phyloP scores from a whole-genome alignment of 1,140 invertebrate genomes.

The Drosophila chauvacae region DNA sequence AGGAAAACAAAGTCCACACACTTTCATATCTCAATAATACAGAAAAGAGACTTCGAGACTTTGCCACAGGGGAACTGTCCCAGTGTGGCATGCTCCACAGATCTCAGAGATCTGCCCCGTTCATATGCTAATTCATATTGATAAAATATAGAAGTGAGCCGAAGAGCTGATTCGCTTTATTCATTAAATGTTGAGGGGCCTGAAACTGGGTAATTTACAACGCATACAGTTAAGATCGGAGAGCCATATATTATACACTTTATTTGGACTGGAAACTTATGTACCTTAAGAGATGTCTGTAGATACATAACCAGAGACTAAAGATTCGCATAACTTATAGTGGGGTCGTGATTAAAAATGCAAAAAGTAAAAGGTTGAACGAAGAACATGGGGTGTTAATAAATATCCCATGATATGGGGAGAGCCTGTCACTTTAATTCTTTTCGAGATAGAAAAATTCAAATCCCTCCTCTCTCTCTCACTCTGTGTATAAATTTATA shows the following conservation, averaged over 20 bases:
- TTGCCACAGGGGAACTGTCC: slow-evolving; percentile 50
- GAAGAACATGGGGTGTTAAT: slow-evolving; percentile 39
- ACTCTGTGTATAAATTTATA: slow-evolving; percentile 33
- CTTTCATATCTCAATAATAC: slow-evolving; percentile 20
- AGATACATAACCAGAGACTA: slow-evolving; percentile 21
- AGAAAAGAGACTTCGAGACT: neutral
- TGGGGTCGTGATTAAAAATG: slow-evolving; percentile 62
- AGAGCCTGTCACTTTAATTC: slow-evolving; percentile 46
- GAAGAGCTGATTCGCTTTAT: slow-evolving; percentile 39
- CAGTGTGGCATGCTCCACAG: slow-evolving; percentile 61
- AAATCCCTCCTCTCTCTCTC: neutral
- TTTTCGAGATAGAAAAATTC: slow-evolving; percentile 39
- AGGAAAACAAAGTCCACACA: slow-evolving; percentile 2
- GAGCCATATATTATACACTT: slow-evolving; percentile 66
- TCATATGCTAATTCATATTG: slow-evolving; percentile 73
- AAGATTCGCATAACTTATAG: slow-evolving; percentile 70
- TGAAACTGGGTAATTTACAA: slow-evolving; percentile 72
- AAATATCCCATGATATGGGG: slow-evolving; percentile 65
- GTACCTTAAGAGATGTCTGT: slow-evolving; percentile 19
- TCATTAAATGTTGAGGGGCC: slow-evolving; percentile 51
- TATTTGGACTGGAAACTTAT: slow-evolving; percentile 59
- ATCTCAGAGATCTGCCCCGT: slow-evolving; percentile 47
- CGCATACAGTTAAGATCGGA: slow-evolving; percentile 71
- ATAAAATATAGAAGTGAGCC: slow-evolving; percentile 49
- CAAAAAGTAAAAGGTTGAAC: slow-evolving; percentile 55